Evolutionary conservation across 2,113 vertebrate species (phyloP).

Genomic region (Craseonycteris thonglongyai): DNA sequence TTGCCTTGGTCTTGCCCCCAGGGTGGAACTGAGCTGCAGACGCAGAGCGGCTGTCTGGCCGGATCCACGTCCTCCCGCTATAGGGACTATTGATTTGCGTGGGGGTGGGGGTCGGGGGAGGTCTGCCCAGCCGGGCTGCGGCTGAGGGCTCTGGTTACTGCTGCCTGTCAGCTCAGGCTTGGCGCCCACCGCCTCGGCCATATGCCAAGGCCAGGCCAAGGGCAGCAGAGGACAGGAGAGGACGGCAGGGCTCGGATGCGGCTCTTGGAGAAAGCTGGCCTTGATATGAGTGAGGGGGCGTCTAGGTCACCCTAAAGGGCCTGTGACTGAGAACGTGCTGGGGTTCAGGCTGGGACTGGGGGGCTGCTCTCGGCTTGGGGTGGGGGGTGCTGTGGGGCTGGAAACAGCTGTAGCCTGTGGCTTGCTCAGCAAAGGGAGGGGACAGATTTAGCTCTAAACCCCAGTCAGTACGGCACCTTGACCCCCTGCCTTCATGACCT

Average conservation of each 20-base stretch:
- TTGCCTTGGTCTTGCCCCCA: background rate
- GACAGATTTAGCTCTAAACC: background rate
- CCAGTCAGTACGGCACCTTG: too few species aligned
- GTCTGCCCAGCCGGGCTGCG: background rate
- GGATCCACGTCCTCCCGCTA: background rate
- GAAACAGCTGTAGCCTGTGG: background rate
- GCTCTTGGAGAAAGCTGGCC: background rate
- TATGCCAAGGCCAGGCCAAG: slow-evolving; percentile 57
- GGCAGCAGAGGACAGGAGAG: slow-evolving; percentile 12
- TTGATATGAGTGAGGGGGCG: background rate
- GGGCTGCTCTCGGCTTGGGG: background rate
- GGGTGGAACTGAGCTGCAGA: background rate
- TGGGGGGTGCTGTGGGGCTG: background rate
- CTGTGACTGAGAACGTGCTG: background rate
- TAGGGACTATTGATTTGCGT: slow-evolving; percentile 59
- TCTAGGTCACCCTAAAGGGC: background rate
- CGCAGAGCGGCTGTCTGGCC: background rate
- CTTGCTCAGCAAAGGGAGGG: background rate
- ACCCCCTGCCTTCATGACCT: background rate
- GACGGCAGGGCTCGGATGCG: background rate
- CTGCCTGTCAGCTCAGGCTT: slow-evolving; percentile 41
- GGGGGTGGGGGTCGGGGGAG: background rate
- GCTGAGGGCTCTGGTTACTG: slow-evolving; percentile 56
- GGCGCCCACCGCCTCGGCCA: slow-evolving; percentile 5
- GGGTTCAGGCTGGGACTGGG: background rate